Evolutionary conservation across 2,888 invertebrate species (phyloP).

Genomic region (Thecocarcelia acutangulata): DNA sequence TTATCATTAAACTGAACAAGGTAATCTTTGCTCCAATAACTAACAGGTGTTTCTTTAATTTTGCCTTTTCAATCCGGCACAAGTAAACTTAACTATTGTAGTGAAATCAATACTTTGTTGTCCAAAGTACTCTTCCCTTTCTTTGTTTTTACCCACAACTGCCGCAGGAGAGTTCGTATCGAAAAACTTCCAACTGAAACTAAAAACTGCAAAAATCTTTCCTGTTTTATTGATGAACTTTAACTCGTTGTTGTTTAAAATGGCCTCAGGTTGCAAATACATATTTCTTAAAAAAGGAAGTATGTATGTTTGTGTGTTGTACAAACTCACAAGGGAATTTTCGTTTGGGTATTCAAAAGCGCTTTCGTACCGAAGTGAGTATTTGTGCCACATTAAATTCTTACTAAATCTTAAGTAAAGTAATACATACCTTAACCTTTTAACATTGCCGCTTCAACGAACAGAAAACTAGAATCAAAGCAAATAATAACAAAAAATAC

Average conservation of each 20-base stretch:
- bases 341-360: not conserved
- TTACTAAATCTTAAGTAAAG: slow-evolving; percentile 54
- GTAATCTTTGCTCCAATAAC: too few species aligned
- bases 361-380: too few species aligned
- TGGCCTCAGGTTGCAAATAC: not conserved
- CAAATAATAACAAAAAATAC: not conserved
- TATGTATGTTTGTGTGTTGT: not conserved
- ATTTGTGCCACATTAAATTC: slow-evolving; percentile 1
- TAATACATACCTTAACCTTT: slow-evolving; percentile 66
- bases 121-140: not conserved
- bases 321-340: not conserved
- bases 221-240: slow-evolving; percentile 25
- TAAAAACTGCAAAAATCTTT: slow-evolving; percentile 5
- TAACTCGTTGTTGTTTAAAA: slow-evolving; percentile 7
- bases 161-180: not conserved
- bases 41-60: too few species aligned
- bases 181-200: not conserved
- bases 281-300: slow-evolving; percentile 35
- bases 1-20: too few species aligned
- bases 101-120: too few species aligned
- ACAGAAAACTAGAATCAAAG: slow-evolving; percentile 32
- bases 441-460: slow-evolving; percentile 53
- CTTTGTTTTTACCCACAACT: not conserved
- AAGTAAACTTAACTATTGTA: too few species aligned
- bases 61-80: too few species aligned